Percentiles rank a stretch among this genome's conserved stretches.
Evolutionary conservation across 2,888 invertebrate species (phyloP).

Genomic region (Heliothis peltigera): DNA sequence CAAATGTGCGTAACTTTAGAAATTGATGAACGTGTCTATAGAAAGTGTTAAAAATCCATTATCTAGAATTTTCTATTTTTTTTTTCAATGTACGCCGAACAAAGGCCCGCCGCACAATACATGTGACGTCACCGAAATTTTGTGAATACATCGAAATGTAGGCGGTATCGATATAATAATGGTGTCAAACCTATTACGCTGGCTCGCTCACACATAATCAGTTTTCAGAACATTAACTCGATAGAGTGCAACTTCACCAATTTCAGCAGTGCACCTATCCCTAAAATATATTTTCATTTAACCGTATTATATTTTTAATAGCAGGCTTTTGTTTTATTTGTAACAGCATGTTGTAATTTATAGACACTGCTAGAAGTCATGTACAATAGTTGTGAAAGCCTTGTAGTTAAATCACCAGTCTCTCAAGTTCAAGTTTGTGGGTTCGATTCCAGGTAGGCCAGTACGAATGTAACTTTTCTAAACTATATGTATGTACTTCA

Average conservation of each 20-base stretch:
- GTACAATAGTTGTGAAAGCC: too few species aligned
- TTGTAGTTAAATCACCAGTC: too few species aligned
- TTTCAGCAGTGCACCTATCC: slow-evolving; percentile 14
- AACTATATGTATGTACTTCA: too few species aligned
- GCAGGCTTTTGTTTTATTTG: not conserved
- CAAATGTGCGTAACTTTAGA: not conserved
- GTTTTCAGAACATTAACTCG: slow-evolving; percentile 47
- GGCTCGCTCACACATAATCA: slow-evolving; percentile 25
- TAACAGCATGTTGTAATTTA: too few species aligned
- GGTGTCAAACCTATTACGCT: slow-evolving; percentile 25
- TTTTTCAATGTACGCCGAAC: not conserved
- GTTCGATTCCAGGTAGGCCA: too few species aligned
- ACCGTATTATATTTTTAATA: slow-evolving; percentile 1
- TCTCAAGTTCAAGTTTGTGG: too few species aligned
- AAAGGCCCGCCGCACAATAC: not conserved
- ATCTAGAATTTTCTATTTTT: not conserved
- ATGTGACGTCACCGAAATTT: not conserved
- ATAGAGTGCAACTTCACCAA: slow-evolving; percentile 27
- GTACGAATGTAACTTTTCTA: too few species aligned
- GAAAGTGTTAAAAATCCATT: not conserved
- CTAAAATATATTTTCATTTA: slow-evolving; percentile 19
- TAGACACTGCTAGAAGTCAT: too few species aligned
- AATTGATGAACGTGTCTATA: not conserved
- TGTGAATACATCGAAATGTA: not conserved
- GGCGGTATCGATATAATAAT: slow-evolving; percentile 11